Evolutionary conservation across 2,113 vertebrate genomes (phyloP).

Genomic region (Otis tarda): DNA sequence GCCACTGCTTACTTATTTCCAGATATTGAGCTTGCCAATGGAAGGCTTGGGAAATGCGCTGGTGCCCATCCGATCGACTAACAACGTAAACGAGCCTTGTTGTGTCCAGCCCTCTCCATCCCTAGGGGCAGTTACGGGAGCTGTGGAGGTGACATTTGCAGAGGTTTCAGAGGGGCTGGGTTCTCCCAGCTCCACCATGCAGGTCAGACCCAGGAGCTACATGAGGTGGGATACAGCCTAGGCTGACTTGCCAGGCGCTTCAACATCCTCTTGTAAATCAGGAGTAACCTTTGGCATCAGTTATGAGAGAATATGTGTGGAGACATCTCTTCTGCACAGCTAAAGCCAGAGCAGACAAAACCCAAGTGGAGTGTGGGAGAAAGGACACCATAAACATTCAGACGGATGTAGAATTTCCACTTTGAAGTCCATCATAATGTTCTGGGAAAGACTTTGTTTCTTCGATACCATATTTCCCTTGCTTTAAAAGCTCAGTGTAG

Average conservation of each 20-base stretch:
- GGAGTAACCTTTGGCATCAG: not conserved
- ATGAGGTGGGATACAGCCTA: not conserved
- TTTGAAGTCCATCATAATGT: rapidly evolving
- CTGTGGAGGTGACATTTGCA: not conserved
- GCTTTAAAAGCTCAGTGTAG: not conserved
- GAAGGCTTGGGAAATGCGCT: not conserved
- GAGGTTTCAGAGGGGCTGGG: not conserved
- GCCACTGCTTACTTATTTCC: not conserved
- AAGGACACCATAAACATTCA: not conserved
- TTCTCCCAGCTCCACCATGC: not conserved
- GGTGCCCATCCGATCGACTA: not conserved
- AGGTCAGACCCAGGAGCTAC: not conserved
- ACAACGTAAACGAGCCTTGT: not conserved
- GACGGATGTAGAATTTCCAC: not conserved
- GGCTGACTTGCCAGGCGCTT: not conserved
- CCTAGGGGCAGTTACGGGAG: not conserved
- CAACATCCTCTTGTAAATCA: not conserved
- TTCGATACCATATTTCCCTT: not conserved
- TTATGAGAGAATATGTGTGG: not conserved
- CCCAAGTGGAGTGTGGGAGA: not conserved
- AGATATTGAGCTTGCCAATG: not conserved
- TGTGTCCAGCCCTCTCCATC: not conserved
- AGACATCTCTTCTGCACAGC: not conserved
- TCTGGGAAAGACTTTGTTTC: not conserved
- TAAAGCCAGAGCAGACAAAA: not conserved